phyloP scores from a whole-genome alignment of 1,140 invertebrate genomes.

The Drosophila aff. region DNA sequence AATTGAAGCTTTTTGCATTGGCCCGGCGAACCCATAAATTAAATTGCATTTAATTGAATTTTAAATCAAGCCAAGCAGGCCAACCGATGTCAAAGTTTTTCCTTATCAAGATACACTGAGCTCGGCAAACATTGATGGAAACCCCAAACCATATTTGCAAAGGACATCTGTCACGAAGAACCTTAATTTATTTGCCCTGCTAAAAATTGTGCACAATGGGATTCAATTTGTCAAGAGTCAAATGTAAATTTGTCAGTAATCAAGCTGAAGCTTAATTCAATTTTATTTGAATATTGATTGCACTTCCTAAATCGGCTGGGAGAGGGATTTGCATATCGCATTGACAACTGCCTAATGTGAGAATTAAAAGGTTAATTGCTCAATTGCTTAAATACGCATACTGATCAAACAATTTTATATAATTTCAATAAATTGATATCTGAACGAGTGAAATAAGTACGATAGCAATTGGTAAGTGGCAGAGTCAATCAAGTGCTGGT shows the following conservation, averaged over 20 bases:
- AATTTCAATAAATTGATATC: conserved; percentile 9
- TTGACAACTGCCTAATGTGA: conserved; percentile 36
- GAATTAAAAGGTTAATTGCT: conserved; percentile 34
- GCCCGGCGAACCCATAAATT: conserved; percentile 19
- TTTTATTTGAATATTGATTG: conserved; percentile 37
- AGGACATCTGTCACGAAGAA: conserved; percentile 16
- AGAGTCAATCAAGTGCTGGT: not conserved
- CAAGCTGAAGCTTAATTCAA: conserved; percentile 39
- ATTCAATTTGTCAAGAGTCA: conserved; percentile 40
- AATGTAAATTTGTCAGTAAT: conserved; percentile 38
- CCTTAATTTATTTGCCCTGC: conserved; percentile 22
- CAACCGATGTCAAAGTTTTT: conserved; percentile 25
- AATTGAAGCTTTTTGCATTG: conserved; percentile 45
- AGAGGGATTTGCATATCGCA: conserved; percentile 41
- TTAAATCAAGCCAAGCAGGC: conserved; percentile 38
- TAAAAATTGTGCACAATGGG: conserved; percentile 29
- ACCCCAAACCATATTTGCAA: conserved; percentile 5
- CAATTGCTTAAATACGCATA: conserved; percentile 5
- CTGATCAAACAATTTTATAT: conserved; percentile 5
- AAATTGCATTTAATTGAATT: conserved; percentile 60
- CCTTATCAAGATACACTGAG: conserved; percentile 18
- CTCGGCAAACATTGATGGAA: conserved; percentile 27
- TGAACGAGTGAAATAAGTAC: not conserved
- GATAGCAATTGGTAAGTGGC: not conserved
- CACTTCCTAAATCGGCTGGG: conserved; percentile 16